Evolutionary conservation across 2,797 vertebrate species (phyloP), one percentile per base, ranked within the genome.

Genomic region (Manis javanica): DNA sequence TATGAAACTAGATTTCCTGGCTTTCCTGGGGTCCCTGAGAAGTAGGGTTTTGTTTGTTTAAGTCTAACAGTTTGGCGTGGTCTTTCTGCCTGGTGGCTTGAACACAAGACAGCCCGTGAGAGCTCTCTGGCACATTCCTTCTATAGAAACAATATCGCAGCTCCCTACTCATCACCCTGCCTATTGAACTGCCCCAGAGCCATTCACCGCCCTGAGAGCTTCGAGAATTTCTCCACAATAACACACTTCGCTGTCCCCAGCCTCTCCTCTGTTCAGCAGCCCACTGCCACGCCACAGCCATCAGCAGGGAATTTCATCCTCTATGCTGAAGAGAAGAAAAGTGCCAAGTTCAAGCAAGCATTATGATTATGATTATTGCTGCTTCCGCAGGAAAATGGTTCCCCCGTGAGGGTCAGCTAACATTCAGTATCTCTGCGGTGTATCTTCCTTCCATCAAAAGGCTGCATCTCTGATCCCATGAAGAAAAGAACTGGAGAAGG

Each of bases 361-460:
- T 95, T 96, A 59, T 96, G 92, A 93, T 93, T 61, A 95, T 95
- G 94, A 93, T 93, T 93, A 94, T 77, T 79, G 92, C 86, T n/a
- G 42, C 93, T 94, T 97, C 88, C 19, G 13, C 89, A 90, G 83
- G 89, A 96, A 97, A 97, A 95, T 23, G 88, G 71, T 55, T 91
- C 95, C 96, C 75, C n/a, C 4, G 31, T 55, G 71, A 93, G 96
- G 95, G 94, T 96, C 96, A 95, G 90, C 49, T 59, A 79, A 53
- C 19, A 95, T 95, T 94, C 92, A 95, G 91, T 84, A 2, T 51
- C 96, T 96, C 95, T 34, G 95, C 13, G 71, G 96, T 94, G 23
- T 5, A 3, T 91, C 96, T 96, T 79, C 92, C 74, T 85, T 84
- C 75, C 63, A 69, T 84, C 83, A 94, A 92, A 96, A 95, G 74